Base-by-base conservation (phyloP, 2,797 vertebrate genomes). In the Sarcophilus harrisii region DNA sequence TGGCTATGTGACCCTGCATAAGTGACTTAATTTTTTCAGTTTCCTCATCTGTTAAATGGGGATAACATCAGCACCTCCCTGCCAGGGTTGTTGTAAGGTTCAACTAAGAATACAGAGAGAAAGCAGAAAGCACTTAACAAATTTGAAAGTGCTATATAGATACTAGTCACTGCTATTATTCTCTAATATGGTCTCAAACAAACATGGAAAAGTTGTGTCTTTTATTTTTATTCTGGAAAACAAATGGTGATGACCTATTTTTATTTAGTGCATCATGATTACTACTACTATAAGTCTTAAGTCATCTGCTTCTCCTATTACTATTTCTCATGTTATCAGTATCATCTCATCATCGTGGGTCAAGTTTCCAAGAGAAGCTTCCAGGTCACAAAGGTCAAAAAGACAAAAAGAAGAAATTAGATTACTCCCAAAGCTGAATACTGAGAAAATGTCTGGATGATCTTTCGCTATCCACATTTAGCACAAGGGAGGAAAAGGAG, bases 211-310 rank as follows among this genome's bases (percentile, higher is more conserved):
- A 94, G 91, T 27, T 27, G 87, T 90, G 94, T 45, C 93, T n/a
- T 97, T 94, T 94, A 95, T 93, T 97, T 97, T 94, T 97, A 97
- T 97, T 93, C 96, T 97, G 57, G 96, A 97, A 97, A 97, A 95
- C 96, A 98, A 96, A 93, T 96, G 96, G 96, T 96, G 92, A 94
- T 95, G 93, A 62, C 93, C 97, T 97, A 97, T 98, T 98, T 98
- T 98, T 98, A 96, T 93, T 96, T 94, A 96, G 97, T 97, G 97
- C 96, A 96, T 97, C 97, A 98, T 73, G 14, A 95, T 38, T 58
- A 89, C 95, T 60, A 90, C 54, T 90, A 93, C 30, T 73, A 81
- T 96, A 92, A 66, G 90, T 96, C 91, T 92, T 60, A 94, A 91
- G 38, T 49, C 73, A 87, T 24, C 73, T 81, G 10, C 73, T 87